phyloP scores from a whole-genome alignment of 2,113 vertebrate genomes.

The Calidris pygmaea region DNA sequence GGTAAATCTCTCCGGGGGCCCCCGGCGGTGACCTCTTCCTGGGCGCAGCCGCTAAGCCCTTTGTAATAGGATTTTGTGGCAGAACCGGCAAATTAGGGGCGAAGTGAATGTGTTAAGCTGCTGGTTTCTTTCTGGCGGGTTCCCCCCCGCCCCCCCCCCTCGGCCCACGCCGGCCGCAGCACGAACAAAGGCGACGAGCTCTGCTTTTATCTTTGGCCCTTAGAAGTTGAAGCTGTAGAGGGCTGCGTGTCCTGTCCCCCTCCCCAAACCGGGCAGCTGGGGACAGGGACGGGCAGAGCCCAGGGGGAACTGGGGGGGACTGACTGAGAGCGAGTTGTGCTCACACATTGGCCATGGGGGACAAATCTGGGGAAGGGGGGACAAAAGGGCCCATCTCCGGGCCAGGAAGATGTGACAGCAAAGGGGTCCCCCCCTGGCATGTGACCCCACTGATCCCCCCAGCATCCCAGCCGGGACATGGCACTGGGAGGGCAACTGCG shows the following conservation, averaged over 20 bases:
- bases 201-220: slow-evolving; percentile 30
- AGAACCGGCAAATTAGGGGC: slow-evolving; percentile 70
- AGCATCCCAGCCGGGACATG: fast-evolving
- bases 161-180: not conserved
- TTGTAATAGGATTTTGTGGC: slow-evolving; percentile 75
- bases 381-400: not conserved
- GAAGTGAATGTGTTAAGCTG: slow-evolving; percentile 68
- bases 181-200: slow-evolving; percentile 19
- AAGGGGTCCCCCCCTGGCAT: no score
- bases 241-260: not conserved
- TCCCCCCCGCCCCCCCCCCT: slow-evolving; percentile 38
- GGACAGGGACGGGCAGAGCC: not conserved
- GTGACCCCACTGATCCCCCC: no score
- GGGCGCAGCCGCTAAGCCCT: slow-evolving; percentile 51
- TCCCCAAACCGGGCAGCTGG: not conserved
- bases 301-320: not conserved
- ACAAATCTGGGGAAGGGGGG: not conserved
- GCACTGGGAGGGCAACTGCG: not conserved
- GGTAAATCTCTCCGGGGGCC: slow-evolving; percentile 34
- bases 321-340: fast-evolving
- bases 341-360: not conserved
- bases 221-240: not conserved
- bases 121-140: slow-evolving; percentile 52
- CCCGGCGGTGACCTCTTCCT: slow-evolving; percentile 53
- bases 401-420: not conserved